These are phyloP conservation scores for Sogatella furcifera DNA, from an alignment of 1,140 invertebrate genomes.

Conservation along the genomic window DNA sequence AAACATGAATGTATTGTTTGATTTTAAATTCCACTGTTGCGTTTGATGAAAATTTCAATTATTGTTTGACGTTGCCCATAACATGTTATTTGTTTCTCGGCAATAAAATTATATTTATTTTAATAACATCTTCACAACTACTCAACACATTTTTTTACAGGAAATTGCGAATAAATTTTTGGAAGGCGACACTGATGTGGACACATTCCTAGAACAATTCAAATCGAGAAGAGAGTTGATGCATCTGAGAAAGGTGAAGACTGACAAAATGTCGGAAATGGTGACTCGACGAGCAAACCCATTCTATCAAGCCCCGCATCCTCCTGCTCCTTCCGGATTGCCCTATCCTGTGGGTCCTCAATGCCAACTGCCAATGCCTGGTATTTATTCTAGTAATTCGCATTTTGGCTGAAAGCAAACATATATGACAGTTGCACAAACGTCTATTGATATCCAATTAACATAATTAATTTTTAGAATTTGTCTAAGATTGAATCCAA, in stretches of 20 bases:
- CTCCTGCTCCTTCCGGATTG: not conserved
- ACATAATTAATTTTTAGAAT: too few relatives aligned
- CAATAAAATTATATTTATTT: too few relatives aligned
- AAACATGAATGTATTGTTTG: too few relatives aligned
- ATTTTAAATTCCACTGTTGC: too few relatives aligned
- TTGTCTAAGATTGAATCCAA: too few relatives aligned
- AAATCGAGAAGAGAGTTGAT: constrained; percentile 19
- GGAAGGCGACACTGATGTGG: constrained; percentile 21
- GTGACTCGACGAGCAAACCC: constrained; percentile 8
- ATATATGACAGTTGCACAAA: too few relatives aligned
- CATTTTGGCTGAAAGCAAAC: constrained; percentile 10
- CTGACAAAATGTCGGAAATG: constrained; percentile 27
- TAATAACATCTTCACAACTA: not conserved
- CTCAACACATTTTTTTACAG: constrained; percentile 8
- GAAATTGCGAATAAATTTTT: constrained; percentile 22
- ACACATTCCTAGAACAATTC: constrained; percentile 25
- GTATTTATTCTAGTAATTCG: constrained; percentile 1
- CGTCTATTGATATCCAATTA: too few relatives aligned
- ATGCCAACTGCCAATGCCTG: constrained; percentile 4
- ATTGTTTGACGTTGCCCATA: too few relatives aligned
- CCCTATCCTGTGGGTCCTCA: not conserved
- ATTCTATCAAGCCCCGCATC: not conserved
- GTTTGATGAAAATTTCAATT: too few relatives aligned
- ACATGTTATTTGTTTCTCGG: too few relatives aligned
- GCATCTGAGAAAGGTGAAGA: constrained; percentile 25